Evolutionary conservation across 2,113 vertebrate species (phyloP).

Genomic region (Corythoichthys intestinalis): DNA sequence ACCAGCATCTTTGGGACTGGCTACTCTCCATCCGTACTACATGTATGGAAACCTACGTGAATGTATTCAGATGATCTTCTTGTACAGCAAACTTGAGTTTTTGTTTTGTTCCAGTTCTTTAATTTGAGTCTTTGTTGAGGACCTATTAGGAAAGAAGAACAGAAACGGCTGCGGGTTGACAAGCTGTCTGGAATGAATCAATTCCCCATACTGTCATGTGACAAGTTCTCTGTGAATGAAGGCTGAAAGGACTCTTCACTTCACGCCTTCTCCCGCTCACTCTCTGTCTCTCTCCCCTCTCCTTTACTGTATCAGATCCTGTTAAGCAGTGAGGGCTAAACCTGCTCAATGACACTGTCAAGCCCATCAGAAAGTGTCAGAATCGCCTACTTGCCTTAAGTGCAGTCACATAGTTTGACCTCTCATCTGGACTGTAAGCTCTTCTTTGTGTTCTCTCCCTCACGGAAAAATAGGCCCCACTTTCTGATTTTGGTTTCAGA

Average conservation of each 20-base stretch:
- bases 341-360: slow-evolving; percentile 38
- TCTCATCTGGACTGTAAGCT: slow-evolving; percentile 47
- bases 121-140: slow-evolving; percentile 52
- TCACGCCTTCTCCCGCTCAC: slow-evolving; percentile 33
- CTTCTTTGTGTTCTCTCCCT: slow-evolving; percentile 40
- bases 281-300: slow-evolving; percentile 10
- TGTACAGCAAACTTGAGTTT: slow-evolving; percentile 48
- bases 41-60: slow-evolving; percentile 61
- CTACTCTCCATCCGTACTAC: slow-evolving; percentile 42
- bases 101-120: slow-evolving; percentile 55
- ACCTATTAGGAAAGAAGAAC: slow-evolving; percentile 8
- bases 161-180: slow-evolving; percentile 22
- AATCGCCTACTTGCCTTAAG: slow-evolving; percentile 71
- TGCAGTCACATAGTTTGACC: slow-evolving; percentile 70
- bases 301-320: slow-evolving; percentile 35
- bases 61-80: slow-evolving; percentile 69
- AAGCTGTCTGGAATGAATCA: slow-evolving; percentile 12
- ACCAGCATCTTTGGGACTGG: slow-evolving; percentile 51
- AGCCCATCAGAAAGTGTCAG: slow-evolving; percentile 38
- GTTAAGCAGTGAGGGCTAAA: slow-evolving; percentile 47
- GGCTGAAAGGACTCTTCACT: slow-evolving; percentile 29
- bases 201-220: slow-evolving; percentile 17
- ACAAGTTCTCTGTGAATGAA: slow-evolving; percentile 21
- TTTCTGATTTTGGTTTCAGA: slow-evolving; percentile 47
- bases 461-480: slow-evolving; percentile 42